Evolutionary conservation across 1,140 invertebrate species (phyloP), one percentile per base, ranked within the genome.

Genomic region (Drosophila kikkawai): DNA sequence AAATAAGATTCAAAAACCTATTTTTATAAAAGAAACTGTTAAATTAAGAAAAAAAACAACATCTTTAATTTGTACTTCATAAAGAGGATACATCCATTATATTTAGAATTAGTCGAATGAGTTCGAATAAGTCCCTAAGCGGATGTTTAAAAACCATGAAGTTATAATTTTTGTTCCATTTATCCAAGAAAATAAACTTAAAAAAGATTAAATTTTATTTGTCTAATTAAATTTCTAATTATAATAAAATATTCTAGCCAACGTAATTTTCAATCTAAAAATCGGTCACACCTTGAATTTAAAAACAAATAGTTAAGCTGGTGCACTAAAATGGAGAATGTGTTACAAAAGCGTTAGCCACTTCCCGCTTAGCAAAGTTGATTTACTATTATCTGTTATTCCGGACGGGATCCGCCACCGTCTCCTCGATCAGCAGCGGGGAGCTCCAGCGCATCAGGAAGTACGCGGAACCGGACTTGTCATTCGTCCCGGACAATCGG

Each of bases 381-480:
- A 15, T 53, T 55, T 0, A 26, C 34, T 11, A 39, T 26, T 56
- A 11, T 56, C 44, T 51, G 17, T 60, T 36, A 6, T 47, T 19
- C 7, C 17, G 15, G 4, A 29, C 7, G 2, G 57, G 58, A n/a
- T 15, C 39, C 15, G 64, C 44, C 3, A 82, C 41, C 2, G 80
- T 67, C 57, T 84, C 82, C 47, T 84, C 82, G 9, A 84, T 58
- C 3, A 83, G 65, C 29, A 80, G 67, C 4, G 98, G 97, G 15
- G 98, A 97, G 9, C 97, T 94, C 97, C 98, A 99, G 81, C 97
- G 95, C 78, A 99, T 94, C 2, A 98, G 94, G 91, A 99, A 99
- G 91, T 98, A 96, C 8, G 98, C 98, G 12, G 98, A 98, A 42
- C 99, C 99, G 34, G 99, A 98, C 94, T 99, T 99, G 93, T 99